Evolutionary conservation across 2,113 vertebrate species (phyloP).

Genomic region (Mirza zaza): DNA sequence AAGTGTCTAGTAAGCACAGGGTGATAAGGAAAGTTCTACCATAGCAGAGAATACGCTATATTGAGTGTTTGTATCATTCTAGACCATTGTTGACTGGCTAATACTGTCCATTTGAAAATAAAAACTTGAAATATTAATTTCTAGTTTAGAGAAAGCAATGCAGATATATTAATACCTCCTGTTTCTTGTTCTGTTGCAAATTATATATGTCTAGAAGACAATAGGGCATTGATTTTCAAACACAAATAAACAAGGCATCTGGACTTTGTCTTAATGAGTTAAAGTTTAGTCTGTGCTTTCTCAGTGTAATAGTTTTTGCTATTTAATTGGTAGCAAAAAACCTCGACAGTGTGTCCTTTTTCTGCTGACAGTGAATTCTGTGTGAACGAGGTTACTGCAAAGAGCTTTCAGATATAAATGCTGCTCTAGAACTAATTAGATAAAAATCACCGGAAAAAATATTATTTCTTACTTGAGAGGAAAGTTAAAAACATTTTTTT

Average conservation of each 20-base stretch:
- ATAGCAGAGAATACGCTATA: not conserved
- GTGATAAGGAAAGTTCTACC: not conserved
- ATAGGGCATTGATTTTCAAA: conserved; percentile 70
- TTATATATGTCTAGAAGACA: conserved; percentile 64
- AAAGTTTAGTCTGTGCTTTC: conserved; percentile 78
- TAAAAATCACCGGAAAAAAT: conserved; percentile 65
- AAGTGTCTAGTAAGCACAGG: not conserved
- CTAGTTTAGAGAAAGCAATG: conserved; percentile 64
- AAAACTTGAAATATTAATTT: conserved; percentile 43
- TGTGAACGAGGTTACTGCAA: conserved; percentile 68
- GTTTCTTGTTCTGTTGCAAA: conserved; percentile 65
- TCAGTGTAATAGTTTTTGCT: conserved; percentile 71
- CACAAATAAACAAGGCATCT: conserved; percentile 75
- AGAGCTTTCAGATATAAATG: conserved; percentile 69
- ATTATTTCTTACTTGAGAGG: conserved; percentile 40
- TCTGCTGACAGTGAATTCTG: conserved; percentile 74
- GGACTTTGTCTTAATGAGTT: conserved; percentile 82
- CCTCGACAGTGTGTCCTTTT: conserved; percentile 70
- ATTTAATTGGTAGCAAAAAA: conserved; percentile 77
- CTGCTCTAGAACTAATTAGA: conserved; percentile 79
- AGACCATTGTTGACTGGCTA: conserved; percentile 44
- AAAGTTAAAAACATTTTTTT: conserved; percentile 45
- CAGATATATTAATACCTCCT: conserved; percentile 34
- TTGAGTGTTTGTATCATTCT: not conserved
- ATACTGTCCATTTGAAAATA: conserved; percentile 28